Evolutionary conservation across 2,113 vertebrate genomes (phyloP).

Genomic region (Hyla sarda): DNA sequence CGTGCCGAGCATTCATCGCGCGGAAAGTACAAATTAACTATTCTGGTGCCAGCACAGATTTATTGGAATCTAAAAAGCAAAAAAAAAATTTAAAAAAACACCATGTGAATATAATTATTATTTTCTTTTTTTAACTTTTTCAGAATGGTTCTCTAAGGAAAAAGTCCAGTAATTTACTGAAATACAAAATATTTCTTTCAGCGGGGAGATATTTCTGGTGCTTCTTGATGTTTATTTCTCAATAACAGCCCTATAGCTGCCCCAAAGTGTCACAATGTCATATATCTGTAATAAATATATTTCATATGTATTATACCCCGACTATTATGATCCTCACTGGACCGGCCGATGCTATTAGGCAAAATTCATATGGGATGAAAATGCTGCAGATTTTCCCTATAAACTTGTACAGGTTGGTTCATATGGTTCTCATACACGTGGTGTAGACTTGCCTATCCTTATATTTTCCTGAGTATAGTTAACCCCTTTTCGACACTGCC

Average conservation of each 20-base stretch:
- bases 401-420: too few relatives aligned
- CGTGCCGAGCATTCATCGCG: slow-evolving; percentile 4
- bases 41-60: neutral
- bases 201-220: neutral
- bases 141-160: neutral
- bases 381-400: too few relatives aligned
- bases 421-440: too few relatives aligned
- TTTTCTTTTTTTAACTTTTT: too few relatives aligned
- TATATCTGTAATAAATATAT: neutral
- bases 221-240: slow-evolving; percentile 2
- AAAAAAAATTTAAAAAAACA: too few relatives aligned
- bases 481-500: too few relatives aligned
- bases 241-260: neutral
- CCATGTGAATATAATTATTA: neutral
- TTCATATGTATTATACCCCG: neutral
- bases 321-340: neutral
- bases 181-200: neutral
- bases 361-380: too few relatives aligned
- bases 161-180: slow-evolving; percentile 6
- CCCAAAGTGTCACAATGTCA: neutral
- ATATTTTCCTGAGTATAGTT: too few relatives aligned
- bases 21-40: slow-evolving; percentile 14
- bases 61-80: neutral
- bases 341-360: neutral
- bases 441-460: too few relatives aligned